Evolutionary conservation across 2,797 vertebrate genomes (phyloP), one percentile per base, ranked within the genome.

Genomic region (Apogon talboti): DNA sequence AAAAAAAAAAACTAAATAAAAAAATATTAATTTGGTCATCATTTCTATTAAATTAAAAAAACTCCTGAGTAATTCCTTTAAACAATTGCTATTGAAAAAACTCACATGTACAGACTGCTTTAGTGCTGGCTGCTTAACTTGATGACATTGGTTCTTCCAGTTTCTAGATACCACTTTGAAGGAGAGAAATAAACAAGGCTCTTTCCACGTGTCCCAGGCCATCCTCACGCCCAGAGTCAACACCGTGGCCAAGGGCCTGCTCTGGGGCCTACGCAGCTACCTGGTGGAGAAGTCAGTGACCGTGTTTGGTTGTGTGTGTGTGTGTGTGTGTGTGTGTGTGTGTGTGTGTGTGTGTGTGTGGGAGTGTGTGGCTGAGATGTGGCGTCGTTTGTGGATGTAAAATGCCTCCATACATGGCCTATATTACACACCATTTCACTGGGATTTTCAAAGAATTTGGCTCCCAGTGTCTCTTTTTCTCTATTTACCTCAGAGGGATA

Each of bases 151-250:
- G 21, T 61, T 56, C 15, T 38, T 52, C 2, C 64, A 93, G 89
- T 99, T 99, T 81, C 85, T 99, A 81, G 95, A 98, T 87, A 96
- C 94, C 16, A 99, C 97, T 0, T 91, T 97, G 21, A 94, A 89
- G 28, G 95, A 98, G 68, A 92, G 97, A 47, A 82, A 92, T 48
- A 93, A 94, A 2, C 87, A 86, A 0, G 96, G 96, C 6, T 92
- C 95, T 71, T 99, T 99, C 68, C 97, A 99, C 0, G 98, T 99
- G 24, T 96, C 97, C 42, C 98, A 99, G 82, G 98, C 98, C 4
- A 98, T 99, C 83, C 96, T 99, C 59, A 99, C 97, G 0, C 98
- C 98, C 50, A 92, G 86, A 49, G 92, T 93, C 70, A 96, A 95
- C 87, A 99, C 96, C 0, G 95, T 99, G 24, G 94, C 96, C 12